Conservation (phyloP, 1,140 invertebrate genomes). For the Ladona fulva region DNA sequence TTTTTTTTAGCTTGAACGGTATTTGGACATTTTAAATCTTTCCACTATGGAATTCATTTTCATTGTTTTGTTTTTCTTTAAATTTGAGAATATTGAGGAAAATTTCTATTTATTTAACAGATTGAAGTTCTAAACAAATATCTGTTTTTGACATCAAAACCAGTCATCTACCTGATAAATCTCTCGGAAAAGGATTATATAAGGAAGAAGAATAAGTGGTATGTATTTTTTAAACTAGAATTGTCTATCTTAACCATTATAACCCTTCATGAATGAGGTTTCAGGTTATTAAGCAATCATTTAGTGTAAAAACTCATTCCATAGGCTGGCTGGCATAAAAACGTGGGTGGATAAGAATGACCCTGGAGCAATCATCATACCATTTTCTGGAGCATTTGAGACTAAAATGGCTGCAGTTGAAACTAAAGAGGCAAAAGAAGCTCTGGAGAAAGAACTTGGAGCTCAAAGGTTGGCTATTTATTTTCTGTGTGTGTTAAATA, state of each 20-base stretch:
- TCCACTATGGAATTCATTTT: constrained; percentile 4
- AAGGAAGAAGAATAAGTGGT: constrained; percentile 98
- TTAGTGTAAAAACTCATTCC: too few relatives aligned
- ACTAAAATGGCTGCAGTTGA: constrained; percentile 74
- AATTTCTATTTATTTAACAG: constrained; percentile 44
- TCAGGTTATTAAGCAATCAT: too few relatives aligned
- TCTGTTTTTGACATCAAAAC: constrained; percentile 96
- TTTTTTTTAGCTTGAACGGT: too few relatives aligned
- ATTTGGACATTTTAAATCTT: constrained; percentile 15
- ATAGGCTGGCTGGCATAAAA: constrained; percentile 93
- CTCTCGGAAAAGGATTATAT: constrained; percentile 97
- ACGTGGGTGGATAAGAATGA: constrained; percentile 99
- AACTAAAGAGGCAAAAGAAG: constrained; percentile 56
- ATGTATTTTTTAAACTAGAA: constrained; percentile 27
- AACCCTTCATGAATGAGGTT: neutral
- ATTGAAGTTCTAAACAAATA: constrained; percentile 96
- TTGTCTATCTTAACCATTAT: neutral
- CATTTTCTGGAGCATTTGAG: constrained; percentile 92
- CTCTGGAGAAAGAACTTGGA: constrained; percentile 70
- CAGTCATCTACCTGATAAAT: constrained; percentile 95
- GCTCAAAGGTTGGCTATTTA: constrained; percentile 56
- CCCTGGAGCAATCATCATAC: constrained; percentile 83
- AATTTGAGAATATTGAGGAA: constrained; percentile 15
- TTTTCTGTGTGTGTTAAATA: too few relatives aligned
- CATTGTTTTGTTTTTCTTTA: constrained; percentile 14